Conservation (phyloP, 2,888 invertebrate genomes). For the Dioctria rufipes region DNA sequence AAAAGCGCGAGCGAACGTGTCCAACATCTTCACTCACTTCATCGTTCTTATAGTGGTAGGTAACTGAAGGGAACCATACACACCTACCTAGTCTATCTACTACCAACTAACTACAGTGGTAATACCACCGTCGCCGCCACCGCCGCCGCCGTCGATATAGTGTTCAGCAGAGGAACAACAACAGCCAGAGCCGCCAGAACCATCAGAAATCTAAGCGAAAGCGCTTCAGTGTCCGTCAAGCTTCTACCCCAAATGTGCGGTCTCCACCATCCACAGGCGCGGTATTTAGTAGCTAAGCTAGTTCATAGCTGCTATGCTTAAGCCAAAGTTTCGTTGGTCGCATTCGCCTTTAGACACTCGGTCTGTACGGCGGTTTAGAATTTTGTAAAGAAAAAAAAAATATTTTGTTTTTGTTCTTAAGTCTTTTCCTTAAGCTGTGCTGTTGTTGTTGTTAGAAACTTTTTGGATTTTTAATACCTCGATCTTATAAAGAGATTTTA, state of each 20-base stretch:
- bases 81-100: constrained; percentile 13
- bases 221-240: constrained; percentile 25
- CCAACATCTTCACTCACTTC: neutral
- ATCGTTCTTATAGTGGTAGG: too few species aligned
- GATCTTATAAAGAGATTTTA: too few species aligned
- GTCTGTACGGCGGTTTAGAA: constrained; percentile 45
- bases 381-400: too few species aligned
- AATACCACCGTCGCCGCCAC: constrained; percentile 16
- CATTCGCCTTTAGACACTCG: constrained; percentile 56
- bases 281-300: neutral
- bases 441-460: too few species aligned
- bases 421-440: too few species aligned
- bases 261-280: neutral
- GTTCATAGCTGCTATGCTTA: constrained; percentile 52
- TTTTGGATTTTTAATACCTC: too few species aligned
- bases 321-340: constrained; percentile 46
- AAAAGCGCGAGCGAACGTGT: constrained; percentile 22
- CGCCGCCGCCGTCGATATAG: constrained; percentile 39
- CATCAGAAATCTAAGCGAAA: constrained; percentile 18
- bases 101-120: constrained; percentile 26
- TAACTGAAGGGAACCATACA: neutral
- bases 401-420: too few species aligned
- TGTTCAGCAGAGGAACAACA: constrained; percentile 1
- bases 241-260: constrained; percentile 6
- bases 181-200: constrained; percentile 22